These are phyloP conservation scores for Caiman crocodilus DNA, from an alignment of 2,797 vertebrate species.

Conservation along the genomic window DNA sequence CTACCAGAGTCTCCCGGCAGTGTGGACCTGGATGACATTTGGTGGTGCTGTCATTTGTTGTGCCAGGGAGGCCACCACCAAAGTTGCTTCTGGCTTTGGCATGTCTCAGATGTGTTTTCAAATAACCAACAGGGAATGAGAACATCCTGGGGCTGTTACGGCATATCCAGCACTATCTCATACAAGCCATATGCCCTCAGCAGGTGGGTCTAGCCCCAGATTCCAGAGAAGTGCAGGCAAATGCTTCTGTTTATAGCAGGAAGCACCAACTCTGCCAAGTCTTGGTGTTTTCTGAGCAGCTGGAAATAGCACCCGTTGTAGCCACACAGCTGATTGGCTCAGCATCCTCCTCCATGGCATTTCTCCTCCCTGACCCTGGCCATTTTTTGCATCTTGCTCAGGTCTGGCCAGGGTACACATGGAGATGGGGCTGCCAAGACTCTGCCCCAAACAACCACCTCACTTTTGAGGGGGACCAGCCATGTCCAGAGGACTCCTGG, in stretches of 20 bases:
- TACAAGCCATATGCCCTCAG: too few species aligned
- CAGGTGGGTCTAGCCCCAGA: neutral
- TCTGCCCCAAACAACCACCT: neutral
- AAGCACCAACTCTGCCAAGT: neutral
- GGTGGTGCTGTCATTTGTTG: too few species aligned
- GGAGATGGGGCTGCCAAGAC: neutral
- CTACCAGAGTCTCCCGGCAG: neutral
- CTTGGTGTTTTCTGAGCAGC: neutral
- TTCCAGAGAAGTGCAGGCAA: neutral
- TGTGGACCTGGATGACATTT: neutral
- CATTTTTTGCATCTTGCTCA: neutral
- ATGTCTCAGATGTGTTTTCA: too few species aligned
- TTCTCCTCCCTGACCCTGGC: neutral
- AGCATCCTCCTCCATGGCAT: constrained; percentile 25
- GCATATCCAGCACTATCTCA: too few species aligned
- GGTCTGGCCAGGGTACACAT: neutral
- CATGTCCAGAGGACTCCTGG: neutral
- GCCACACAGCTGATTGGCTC: neutral
- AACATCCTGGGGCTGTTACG: too few species aligned
- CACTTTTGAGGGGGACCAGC: too few species aligned
- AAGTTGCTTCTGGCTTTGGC: too few species aligned
- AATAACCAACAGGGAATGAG: too few species aligned
- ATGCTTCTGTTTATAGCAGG: neutral
- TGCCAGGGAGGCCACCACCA: too few species aligned
- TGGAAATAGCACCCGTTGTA: neutral